Percentiles rank a stretch among this genome's conserved stretches.
phyloP scores from a whole-genome alignment of 2,888 invertebrate genomes.

The Heliconius cydno region DNA sequence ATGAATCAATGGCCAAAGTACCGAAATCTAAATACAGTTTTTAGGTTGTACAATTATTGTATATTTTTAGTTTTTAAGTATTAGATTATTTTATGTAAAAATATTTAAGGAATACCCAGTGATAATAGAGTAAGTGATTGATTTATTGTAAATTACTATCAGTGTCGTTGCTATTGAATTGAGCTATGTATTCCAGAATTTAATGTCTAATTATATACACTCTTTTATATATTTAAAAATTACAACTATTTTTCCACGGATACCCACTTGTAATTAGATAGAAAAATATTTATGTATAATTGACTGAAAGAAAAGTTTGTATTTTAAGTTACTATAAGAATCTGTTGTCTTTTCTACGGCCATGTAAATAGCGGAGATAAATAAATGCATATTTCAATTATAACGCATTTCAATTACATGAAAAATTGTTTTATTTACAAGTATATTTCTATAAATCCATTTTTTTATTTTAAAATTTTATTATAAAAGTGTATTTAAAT shows the following conservation, averaged over 20 bases:
- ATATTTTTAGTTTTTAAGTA: conserved; percentile 56
- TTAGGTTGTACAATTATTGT: conserved; percentile 77
- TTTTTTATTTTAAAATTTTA: background rate
- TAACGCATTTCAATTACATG: conserved; percentile 33
- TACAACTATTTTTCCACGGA: conserved; percentile 75
- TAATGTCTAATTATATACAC: conserved; percentile 52
- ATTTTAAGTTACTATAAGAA: conserved; percentile 77
- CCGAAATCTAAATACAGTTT: conserved; percentile 72
- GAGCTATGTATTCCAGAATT: conserved; percentile 69
- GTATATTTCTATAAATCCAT: background rate
- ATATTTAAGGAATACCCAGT: conserved; percentile 77
- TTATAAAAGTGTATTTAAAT: background rate
- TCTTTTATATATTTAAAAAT: conserved; percentile 49
- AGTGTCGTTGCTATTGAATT: conserved; percentile 66
- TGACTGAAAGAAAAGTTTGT: conserved; percentile 76
- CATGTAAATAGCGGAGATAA: conserved; percentile 77
- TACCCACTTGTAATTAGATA: conserved; percentile 61
- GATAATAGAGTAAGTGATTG: conserved; percentile 80
- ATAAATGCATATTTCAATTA: conserved; percentile 67
- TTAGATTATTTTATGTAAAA: conserved; percentile 59
- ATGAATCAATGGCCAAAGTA: conserved; percentile 76
- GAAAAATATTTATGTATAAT: conserved; percentile 64
- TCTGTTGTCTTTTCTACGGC: conserved; percentile 78
- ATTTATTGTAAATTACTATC: conserved; percentile 61
- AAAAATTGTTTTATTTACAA: background rate